These are phyloP conservation scores for Synergus japonicus DNA, from an alignment of 2,888 invertebrate genomes.

Conservation along the genomic window DNA sequence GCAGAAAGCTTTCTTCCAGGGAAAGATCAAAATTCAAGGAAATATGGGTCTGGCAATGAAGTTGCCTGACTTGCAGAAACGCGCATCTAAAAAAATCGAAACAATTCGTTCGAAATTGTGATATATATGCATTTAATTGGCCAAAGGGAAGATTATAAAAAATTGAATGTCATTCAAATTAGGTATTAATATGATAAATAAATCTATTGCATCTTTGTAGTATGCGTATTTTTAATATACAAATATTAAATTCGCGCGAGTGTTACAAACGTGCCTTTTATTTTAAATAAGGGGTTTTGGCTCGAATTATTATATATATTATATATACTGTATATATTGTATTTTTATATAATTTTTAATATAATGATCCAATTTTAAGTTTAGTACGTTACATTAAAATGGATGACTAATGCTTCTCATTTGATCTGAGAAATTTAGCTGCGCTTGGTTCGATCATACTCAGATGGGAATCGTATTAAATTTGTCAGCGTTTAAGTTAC, in stretches of 20 bases:
- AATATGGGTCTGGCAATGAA: conserved; percentile 98
- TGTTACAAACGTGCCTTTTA: background rate
- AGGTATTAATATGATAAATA: too few species aligned
- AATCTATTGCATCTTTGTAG: too few species aligned
- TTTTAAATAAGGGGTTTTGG: background rate
- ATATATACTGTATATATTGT: background rate
- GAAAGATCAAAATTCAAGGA: conserved; percentile 97
- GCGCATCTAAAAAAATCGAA: conserved; percentile 86
- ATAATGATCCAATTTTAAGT: background rate
- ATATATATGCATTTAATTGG: conserved; percentile 67
- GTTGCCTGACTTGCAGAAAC: conserved; percentile 88
- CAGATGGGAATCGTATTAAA: too few species aligned
- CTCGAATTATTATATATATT: background rate
- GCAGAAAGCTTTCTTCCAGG: conserved; percentile 97
- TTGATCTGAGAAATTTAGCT: too few species aligned
- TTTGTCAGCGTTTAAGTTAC: too few species aligned
- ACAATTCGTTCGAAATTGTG: conserved; percentile 87
- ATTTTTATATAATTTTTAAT: background rate
- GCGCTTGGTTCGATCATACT: too few species aligned
- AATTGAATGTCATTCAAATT: background rate
- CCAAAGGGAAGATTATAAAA: background rate
- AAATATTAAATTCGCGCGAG: too few species aligned
- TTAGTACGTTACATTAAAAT: background rate
- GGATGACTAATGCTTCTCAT: background rate
- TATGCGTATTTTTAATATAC: too few species aligned